Percentiles rank a stretch among this genome's conserved stretches.
These are phyloP conservation scores for Sinocyclocheilus grahami DNA, from an alignment of 2,113 vertebrate species.

Conservation along the genomic window DNA sequence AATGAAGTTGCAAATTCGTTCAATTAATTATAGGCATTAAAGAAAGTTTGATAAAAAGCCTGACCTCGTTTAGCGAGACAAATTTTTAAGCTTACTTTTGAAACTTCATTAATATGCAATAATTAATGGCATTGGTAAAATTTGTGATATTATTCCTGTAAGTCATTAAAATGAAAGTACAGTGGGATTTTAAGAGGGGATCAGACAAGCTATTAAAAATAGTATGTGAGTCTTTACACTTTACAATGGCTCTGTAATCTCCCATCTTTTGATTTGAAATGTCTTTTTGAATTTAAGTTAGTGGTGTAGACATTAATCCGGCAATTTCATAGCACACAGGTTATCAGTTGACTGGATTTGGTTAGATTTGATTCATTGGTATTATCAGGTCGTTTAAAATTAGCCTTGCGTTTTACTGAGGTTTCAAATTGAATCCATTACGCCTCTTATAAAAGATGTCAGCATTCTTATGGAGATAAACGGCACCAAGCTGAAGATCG, in stretches of 20 bases:
- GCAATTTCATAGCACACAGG: neutral
- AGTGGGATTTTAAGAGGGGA: neutral
- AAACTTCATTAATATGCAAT: conserved; percentile 20
- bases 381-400: conserved; percentile 5
- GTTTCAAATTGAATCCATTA: conserved; percentile 14
- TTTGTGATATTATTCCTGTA: neutral
- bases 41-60: conserved; percentile 30
- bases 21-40: conserved; percentile 5
- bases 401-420: neutral
- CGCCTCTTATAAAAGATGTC: conserved; percentile 1
- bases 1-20: conserved; percentile 9
- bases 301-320: neutral
- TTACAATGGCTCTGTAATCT: neutral
- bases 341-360: conserved; percentile 6
- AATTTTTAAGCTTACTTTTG: conserved; percentile 33
- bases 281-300: conserved; percentile 7
- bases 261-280: neutral
- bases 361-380: conserved; percentile 4
- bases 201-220: neutral
- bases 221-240: neutral
- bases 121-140: neutral
- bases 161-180: neutral
- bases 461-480: conserved; percentile 5
- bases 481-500: neutral
- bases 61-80: neutral